Evolutionary conservation across 1,140 invertebrate genomes (phyloP).

Genomic region (Zophobas atratus): DNA sequence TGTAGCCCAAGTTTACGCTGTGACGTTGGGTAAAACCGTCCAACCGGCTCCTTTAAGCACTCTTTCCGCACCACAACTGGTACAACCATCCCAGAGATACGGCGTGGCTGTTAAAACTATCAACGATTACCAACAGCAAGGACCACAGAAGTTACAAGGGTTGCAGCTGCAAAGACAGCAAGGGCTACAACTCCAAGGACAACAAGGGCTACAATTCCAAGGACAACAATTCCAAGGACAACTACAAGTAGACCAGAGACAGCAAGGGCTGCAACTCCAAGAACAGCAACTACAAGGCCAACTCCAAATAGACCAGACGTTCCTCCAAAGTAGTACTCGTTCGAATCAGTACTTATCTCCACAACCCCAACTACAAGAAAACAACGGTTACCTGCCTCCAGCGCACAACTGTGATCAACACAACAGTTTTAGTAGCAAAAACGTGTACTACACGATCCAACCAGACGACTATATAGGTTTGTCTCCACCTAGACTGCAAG

Average conservation of each 20-base stretch:
- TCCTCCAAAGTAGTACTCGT: conserved; percentile 2
- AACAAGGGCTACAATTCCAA: conserved; percentile 28
- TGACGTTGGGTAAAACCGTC: conserved; percentile 1
- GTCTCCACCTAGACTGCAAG: conserved; percentile 65
- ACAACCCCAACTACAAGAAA: conserved; percentile 48
- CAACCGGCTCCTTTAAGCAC: not conserved
- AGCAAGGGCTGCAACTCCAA: not conserved
- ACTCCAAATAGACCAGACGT: conserved; percentile 35
- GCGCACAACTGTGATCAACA: conserved; percentile 44
- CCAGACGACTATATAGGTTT: conserved; percentile 67
- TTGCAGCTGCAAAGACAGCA: not conserved
- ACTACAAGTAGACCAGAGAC: conserved; percentile 42
- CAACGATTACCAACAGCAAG: conserved; percentile 42
- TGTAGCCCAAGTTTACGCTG: conserved; percentile 47
- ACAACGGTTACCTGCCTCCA: conserved; percentile 52
- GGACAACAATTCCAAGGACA: conserved; percentile 55
- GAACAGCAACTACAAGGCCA: conserved; percentile 55
- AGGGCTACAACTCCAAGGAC: conserved; percentile 9
- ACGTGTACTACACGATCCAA: conserved; percentile 30
- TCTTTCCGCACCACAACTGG: not conserved
- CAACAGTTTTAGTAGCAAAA: conserved; percentile 28
- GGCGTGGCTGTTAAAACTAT: conserved; percentile 13
- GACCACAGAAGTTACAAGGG: conserved; percentile 2
- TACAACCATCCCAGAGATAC: conserved; percentile 37
- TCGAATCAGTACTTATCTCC: conserved; percentile 53